Evolutionary conservation across 2,113 vertebrate genomes (phyloP).

Genomic region (Nestor notabilis): DNA sequence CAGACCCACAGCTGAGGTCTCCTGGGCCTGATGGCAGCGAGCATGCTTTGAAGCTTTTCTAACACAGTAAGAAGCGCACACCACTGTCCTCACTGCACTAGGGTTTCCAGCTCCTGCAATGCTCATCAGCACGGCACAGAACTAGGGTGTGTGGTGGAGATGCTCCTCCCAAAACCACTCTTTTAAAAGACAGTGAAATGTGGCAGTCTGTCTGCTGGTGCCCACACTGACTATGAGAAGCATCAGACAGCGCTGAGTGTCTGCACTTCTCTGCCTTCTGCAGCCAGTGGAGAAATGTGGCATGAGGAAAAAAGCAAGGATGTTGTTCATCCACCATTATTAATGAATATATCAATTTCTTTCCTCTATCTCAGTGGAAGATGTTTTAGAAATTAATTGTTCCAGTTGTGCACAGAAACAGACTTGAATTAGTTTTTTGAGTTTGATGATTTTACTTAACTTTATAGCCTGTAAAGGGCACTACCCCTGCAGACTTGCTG

Average conservation of each 20-base stretch:
- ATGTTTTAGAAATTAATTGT: neutral
- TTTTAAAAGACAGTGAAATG: neutral
- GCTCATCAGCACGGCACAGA: neutral
- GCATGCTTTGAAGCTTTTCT: neutral
- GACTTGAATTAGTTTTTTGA: neutral
- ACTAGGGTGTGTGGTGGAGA: neutral
- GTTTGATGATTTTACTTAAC: neutral
- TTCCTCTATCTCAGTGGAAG: neutral
- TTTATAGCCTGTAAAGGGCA: neutral
- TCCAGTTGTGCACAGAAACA: neutral
- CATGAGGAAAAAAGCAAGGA: neutral
- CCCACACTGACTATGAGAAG: neutral
- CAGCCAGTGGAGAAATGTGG: neutral
- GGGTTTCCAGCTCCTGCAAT: neutral
- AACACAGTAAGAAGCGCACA: neutral
- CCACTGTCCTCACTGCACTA: neutral
- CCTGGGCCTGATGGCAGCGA: neutral
- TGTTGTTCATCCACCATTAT: neutral
- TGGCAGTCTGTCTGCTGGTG: neutral
- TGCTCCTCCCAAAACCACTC: neutral
- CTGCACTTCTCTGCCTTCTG: neutral
- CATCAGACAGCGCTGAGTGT: rapidly evolving
- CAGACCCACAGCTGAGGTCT: neutral
- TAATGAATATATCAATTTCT: neutral
- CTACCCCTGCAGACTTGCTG: neutral